Percentiles rank a stretch among this genome's conserved stretches.
Conservation (phyloP, 2,888 invertebrate genomes). For the Latrodectus hesperus region DNA sequence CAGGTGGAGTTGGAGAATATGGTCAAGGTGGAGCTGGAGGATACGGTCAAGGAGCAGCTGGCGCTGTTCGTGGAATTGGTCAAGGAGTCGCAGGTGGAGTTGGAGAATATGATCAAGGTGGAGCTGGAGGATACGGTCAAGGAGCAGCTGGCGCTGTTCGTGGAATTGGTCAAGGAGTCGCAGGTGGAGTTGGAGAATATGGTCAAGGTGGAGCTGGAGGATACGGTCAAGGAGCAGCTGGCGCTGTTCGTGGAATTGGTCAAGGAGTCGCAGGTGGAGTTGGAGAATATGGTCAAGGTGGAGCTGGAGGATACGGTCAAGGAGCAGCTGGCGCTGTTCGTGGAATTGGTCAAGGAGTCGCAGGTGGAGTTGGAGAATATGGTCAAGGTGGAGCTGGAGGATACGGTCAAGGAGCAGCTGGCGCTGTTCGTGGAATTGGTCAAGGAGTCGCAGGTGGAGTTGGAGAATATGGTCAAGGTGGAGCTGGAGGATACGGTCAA, state of each 20-base stretch:
- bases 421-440: no score
- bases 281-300: not conserved
- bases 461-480: not conserved
- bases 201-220: not conserved
- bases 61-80: no score
- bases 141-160: not conserved
- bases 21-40: constrained; percentile 15
- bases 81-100: no score
- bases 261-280: no score
- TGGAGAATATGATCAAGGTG: not conserved
- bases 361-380: no score
- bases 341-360: no score
- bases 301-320: not conserved
- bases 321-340: constrained; percentile 4
- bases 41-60: constrained; percentile 27
- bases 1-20: no score
- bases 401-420: constrained; percentile 23
- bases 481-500: not conserved
- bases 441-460: no score
- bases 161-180: no score
- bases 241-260: no score
- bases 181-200: no score
- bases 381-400: not conserved
- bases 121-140: constrained; percentile 26
- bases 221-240: constrained; percentile 23